These are phyloP conservation scores for Hydractinia echinata DNA, from an alignment of 30 jellyfish, hydroid and myxozoan genomes.

Conservation along the genomic window DNA sequence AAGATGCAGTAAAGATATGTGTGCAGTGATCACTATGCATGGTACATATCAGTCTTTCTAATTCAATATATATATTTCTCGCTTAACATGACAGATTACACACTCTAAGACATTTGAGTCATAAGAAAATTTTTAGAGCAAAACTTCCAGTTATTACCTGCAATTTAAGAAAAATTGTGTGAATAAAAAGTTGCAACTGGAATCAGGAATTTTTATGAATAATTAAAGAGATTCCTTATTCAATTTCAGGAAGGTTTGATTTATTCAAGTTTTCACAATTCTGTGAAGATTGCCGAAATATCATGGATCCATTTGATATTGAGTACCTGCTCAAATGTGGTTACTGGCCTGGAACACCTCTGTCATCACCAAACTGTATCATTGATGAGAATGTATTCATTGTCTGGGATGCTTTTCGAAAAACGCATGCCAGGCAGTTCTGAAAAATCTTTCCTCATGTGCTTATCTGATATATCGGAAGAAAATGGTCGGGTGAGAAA, in stretches of 20 bases:
- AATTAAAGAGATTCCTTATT: neutral
- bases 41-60: neutral
- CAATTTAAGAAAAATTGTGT: too few species aligned
- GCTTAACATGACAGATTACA: too few species aligned
- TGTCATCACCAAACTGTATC: neutral
- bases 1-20: slow-evolving; percentile 1
- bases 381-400: slow-evolving; percentile 24
- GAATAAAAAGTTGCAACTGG: too few species aligned
- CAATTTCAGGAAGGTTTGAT: slow-evolving; percentile 33
- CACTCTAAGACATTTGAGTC: too few species aligned
- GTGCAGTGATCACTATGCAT: neutral
- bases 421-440: slow-evolving; percentile 44
- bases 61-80: neutral
- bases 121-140: too few species aligned
- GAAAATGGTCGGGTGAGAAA: slow-evolving; percentile 19
- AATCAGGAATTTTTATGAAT: neutral
- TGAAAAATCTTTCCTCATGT: slow-evolving; percentile 26
- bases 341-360: slow-evolving; percentile 44
- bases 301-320: slow-evolving; percentile 23
- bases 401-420: slow-evolving; percentile 24
- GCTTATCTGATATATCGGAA: slow-evolving; percentile 12
- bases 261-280: neutral
- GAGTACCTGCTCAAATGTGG: slow-evolving; percentile 16
- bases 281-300: slow-evolving; percentile 26
- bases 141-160: too few species aligned